Percentiles rank a stretch among this genome's conserved stretches.
These are phyloP conservation scores for Melipona bicolor DNA, from an alignment of 2,888 invertebrate genomes.

Conservation along the genomic window DNA sequence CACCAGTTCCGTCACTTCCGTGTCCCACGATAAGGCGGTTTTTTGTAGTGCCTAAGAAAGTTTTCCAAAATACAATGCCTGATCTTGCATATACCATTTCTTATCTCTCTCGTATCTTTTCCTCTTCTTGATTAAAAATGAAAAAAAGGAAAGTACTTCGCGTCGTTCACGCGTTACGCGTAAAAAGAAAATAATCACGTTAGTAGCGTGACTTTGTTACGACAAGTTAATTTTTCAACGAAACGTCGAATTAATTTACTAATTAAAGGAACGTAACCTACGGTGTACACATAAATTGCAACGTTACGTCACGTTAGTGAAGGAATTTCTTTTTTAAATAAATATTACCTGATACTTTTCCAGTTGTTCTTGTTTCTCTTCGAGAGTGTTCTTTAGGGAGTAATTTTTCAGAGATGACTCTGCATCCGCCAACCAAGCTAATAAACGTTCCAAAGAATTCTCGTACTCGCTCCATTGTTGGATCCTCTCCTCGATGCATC, in stretches of 20 bases:
- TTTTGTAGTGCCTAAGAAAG: constrained; percentile 90
- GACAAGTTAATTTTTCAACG: not conserved
- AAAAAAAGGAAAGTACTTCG: not conserved
- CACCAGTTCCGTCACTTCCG: constrained; percentile 90
- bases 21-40: constrained; percentile 89
- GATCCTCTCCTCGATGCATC: constrained; percentile 92
- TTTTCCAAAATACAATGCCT: constrained; percentile 57
- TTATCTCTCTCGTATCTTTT: constrained; percentile 49
- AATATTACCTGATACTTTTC: constrained; percentile 93
- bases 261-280: not conserved
- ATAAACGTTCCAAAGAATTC: constrained; percentile 91
- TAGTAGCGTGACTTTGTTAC: not conserved
- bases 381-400: constrained; percentile 91
- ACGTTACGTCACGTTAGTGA: not conserved
- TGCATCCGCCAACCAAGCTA: constrained; percentile 93
- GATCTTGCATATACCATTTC: constrained; percentile 5
- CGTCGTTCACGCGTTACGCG: not conserved
- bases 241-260: not conserved
- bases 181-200: not conserved
- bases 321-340: not conserved
- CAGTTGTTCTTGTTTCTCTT: constrained; percentile 95
- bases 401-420: constrained; percentile 95
- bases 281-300: not conserved
- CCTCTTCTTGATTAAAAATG: constrained; percentile 36
- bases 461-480: constrained; percentile 97